A percentile compares a stretch with the other conserved stretches of the same genome.
Evolutionary conservation across 2,113 vertebrate genomes (phyloP).

Genomic region (Pica pica): DNA sequence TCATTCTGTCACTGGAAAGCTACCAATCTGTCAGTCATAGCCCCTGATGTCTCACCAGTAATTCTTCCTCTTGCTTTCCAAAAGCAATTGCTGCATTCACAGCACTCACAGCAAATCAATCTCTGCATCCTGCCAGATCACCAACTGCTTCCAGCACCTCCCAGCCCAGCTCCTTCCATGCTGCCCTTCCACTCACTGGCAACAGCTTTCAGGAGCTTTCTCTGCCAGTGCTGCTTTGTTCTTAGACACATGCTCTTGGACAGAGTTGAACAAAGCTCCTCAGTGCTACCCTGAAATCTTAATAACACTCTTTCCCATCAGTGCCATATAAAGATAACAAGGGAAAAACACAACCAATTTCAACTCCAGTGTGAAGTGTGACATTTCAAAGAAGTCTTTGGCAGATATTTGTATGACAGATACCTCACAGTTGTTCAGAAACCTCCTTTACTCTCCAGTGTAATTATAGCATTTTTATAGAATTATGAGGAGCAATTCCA

Average conservation of each 20-base stretch:
- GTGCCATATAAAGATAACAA: not conserved
- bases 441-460: not conserved
- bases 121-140: not conserved
- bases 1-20: slow-evolving; percentile 48
- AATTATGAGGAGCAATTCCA: not conserved
- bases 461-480: not conserved
- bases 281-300: not conserved
- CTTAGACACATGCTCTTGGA: not conserved
- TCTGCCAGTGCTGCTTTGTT: not conserved
- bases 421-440: not conserved
- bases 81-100: slow-evolving; percentile 19
- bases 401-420: not conserved
- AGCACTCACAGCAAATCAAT: slow-evolving; percentile 7
- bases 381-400: not conserved
- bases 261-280: not conserved
- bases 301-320: not conserved
- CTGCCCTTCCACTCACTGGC: not conserved
- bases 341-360: not conserved
- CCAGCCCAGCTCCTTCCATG: not conserved
- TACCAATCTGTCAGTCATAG: slow-evolving; percentile 52
- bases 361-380: not conserved
- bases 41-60: slow-evolving; percentile 29
- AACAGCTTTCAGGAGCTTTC: not conserved
- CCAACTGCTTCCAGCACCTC: not conserved
- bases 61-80: slow-evolving; percentile 24